These are phyloP conservation scores for Spinibarbus caldwelli DNA, from an alignment of 2,797 vertebrate species.

Conservation along the genomic window DNA sequence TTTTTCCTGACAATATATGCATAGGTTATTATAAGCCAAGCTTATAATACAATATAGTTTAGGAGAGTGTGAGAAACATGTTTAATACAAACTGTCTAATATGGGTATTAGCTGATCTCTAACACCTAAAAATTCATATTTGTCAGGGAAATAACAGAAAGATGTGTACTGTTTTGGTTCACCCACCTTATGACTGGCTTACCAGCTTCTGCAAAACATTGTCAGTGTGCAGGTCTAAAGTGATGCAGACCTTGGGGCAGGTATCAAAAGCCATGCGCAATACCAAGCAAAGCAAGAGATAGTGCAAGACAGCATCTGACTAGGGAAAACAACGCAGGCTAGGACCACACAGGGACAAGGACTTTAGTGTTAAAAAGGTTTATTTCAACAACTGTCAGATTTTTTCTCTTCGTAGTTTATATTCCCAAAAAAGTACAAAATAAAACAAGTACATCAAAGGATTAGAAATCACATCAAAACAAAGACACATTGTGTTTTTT, in stretches of 20 bases:
- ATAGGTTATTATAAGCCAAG: too few species aligned
- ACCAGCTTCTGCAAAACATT: background rate
- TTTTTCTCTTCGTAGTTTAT: constrained; percentile 78
- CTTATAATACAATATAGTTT: too few species aligned
- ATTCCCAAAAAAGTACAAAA: constrained; percentile 97
- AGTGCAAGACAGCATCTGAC: background rate
- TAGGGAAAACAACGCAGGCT: constrained; percentile 45
- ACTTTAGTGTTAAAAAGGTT: constrained; percentile 88
- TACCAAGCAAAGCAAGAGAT: constrained; percentile 10
- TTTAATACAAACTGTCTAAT: background rate
- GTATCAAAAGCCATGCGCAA: constrained; percentile 32
- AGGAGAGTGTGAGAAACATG: background rate
- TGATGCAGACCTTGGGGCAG: constrained; percentile 7
- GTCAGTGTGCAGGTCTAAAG: constrained; percentile 1
- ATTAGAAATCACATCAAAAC: constrained; percentile 94
- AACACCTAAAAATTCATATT: background rate
- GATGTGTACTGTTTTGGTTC: background rate
- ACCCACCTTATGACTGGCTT: constrained; percentile 7
- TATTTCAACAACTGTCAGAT: constrained; percentile 91
- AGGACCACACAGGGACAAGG: constrained; percentile 69
- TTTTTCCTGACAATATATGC: too few species aligned
- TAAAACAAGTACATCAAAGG: constrained; percentile 88
- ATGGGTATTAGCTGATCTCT: background rate
- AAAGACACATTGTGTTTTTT: constrained; percentile 82
- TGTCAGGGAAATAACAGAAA: background rate